A percentile compares a stretch with the other conserved stretches of the same genome.
These are phyloP conservation scores for Aphodius sticticus DNA, from an alignment of 2,888 invertebrate genomes.

Conservation along the genomic window DNA sequence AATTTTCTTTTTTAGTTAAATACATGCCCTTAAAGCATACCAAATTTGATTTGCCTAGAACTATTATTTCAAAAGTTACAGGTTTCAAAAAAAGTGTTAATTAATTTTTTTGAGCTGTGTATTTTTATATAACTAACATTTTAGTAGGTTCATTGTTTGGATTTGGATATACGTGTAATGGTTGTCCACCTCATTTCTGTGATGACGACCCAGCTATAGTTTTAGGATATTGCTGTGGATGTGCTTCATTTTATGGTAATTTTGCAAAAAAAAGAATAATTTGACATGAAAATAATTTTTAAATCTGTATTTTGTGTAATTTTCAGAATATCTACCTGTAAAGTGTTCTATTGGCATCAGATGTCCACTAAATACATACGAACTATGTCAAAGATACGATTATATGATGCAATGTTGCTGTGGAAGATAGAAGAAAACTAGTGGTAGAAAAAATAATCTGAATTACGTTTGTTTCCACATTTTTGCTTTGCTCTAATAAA, in stretches of 20 bases:
- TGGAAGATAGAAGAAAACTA: conserved; percentile 41
- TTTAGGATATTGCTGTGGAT: conserved; percentile 72
- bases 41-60: too few relatives aligned
- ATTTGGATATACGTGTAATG: conserved; percentile 64
- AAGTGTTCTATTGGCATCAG: conserved; percentile 63
- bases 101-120: too few relatives aligned
- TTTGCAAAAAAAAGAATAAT: conserved; percentile 17
- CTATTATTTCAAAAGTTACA: too few relatives aligned
- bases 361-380: conserved; percentile 66
- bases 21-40: too few relatives aligned
- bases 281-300: conserved; percentile 23
- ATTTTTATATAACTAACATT: too few relatives aligned
- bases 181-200: conserved; percentile 66
- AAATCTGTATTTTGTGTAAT: conserved; percentile 19
- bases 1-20: too few relatives aligned
- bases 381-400: conserved; percentile 69
- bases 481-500: too few relatives aligned
- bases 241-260: conserved; percentile 66
- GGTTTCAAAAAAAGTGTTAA: too few relatives aligned
- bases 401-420: conserved; percentile 74
- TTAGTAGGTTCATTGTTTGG: conserved; percentile 58
- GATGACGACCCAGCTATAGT: conserved; percentile 69
- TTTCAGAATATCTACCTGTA: conserved; percentile 66
- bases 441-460: neutral
- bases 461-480: too few relatives aligned